phyloP scores from a whole-genome alignment of 2,888 invertebrate species.

The Conchocele bisecta region DNA sequence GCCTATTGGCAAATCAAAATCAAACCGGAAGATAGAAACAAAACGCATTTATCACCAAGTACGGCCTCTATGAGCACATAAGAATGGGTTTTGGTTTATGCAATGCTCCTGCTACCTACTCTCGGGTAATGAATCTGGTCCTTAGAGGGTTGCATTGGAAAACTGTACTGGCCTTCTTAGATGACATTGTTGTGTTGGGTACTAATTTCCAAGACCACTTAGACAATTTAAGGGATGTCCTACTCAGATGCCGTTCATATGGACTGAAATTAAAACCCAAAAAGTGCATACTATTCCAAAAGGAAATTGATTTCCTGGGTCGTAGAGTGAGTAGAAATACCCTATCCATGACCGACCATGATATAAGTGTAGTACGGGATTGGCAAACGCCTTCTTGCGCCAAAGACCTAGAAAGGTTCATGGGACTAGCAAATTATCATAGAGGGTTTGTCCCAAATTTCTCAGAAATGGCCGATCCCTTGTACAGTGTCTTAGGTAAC shows the following conservation, averaged over 20 bases:
- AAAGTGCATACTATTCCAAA: no score
- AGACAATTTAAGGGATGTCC: constrained; percentile 26
- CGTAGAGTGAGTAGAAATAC: no score
- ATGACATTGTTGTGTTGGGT: constrained; percentile 56
- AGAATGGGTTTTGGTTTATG: no score
- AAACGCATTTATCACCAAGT: no score
- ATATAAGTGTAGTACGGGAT: neutral
- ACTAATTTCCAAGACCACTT: constrained; percentile 31
- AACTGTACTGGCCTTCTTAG: constrained; percentile 44
- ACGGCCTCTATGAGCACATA: no score
- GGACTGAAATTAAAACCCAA: constrained; percentile 53
- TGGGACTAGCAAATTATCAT: constrained; percentile 48
- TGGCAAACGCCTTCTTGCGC: neutral
- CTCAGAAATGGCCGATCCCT: constrained; percentile 12
- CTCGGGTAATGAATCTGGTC: no score
- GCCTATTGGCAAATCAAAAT: no score
- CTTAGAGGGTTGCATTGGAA: neutral
- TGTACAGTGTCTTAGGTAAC: constrained; percentile 32
- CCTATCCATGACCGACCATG: no score
- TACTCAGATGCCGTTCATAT: constrained; percentile 26
- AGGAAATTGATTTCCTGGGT: no score
- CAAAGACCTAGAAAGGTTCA: constrained; percentile 35
- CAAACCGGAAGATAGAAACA: constrained; percentile 18
- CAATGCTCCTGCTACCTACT: no score
- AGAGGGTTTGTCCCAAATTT: constrained; percentile 26